These are phyloP conservation scores for Callospermophilus lateralis DNA, from an alignment of 2,113 vertebrate species.

Conservation along the genomic window DNA sequence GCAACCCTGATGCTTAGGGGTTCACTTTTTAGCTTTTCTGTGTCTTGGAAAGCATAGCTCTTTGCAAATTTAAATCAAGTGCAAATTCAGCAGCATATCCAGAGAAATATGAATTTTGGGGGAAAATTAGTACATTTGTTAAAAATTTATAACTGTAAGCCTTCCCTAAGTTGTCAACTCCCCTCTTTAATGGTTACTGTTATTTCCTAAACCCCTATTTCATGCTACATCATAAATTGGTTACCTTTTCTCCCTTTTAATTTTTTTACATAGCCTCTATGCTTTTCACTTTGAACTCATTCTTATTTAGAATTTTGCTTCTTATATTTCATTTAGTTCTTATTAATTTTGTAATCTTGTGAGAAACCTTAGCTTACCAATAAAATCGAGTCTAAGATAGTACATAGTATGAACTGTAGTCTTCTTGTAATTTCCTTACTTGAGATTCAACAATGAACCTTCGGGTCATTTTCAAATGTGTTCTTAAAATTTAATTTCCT, in stretches of 20 bases:
- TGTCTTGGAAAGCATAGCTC: neutral
- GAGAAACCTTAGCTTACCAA: slow-evolving; percentile 38
- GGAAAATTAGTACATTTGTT: neutral
- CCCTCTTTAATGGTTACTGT: neutral
- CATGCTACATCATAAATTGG: neutral
- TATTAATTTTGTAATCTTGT: slow-evolving; percentile 78
- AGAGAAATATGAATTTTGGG: neutral
- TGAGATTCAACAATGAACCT: slow-evolving; percentile 66
- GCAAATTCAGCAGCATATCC: slow-evolving; percentile 3
- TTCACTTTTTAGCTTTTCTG: neutral
- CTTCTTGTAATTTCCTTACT: slow-evolving; percentile 77
- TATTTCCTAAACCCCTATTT: neutral
- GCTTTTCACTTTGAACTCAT: neutral
- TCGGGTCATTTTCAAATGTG: slow-evolving; percentile 76
- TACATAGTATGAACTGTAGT: slow-evolving; percentile 35
- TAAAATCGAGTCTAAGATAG: slow-evolving; percentile 57
- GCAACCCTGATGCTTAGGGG: neutral
- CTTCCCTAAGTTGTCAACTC: neutral
- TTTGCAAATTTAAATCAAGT: neutral
- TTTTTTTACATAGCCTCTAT: neutral
- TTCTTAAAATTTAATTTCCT: slow-evolving; percentile 84
- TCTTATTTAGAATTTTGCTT: slow-evolving; percentile 38
- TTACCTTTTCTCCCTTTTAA: neutral
- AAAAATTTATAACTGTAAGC: neutral
- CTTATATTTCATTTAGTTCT: slow-evolving; percentile 58